Conservation (phyloP, 2,113 vertebrate genomes). For the Tachysurus vachellii region DNA sequence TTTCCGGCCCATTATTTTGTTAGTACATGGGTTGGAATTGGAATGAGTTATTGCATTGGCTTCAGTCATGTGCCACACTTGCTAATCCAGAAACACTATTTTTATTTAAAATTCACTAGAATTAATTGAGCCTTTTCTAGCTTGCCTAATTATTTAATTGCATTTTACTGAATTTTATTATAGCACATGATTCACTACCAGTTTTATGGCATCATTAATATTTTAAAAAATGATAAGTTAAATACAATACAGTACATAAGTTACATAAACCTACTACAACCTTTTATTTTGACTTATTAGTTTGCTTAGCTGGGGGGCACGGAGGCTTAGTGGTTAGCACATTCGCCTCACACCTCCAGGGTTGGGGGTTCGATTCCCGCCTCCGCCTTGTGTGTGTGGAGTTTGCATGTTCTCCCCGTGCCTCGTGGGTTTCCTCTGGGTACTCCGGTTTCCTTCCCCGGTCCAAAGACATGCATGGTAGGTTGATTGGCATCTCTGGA, state of each 20-base stretch:
- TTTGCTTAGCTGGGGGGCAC: too few relatives aligned
- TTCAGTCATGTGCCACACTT: neutral
- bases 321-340: too few relatives aligned
- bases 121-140: neutral
- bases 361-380: too few relatives aligned
- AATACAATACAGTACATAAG: too few relatives aligned
- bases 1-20: neutral
- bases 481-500: too few relatives aligned
- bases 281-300: neutral
- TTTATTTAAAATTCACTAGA: neutral
- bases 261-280: neutral
- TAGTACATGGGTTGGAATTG: neutral
- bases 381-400: too few relatives aligned
- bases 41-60: neutral
- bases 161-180: neutral
- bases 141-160: neutral
- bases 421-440: too few relatives aligned
- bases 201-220: neutral
- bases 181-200: neutral
- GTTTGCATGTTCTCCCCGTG: too few relatives aligned
- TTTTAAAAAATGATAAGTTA: neutral
- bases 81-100: neutral
- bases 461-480: too few relatives aligned
- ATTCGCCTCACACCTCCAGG: too few relatives aligned
- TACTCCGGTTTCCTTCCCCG: too few relatives aligned